Evolutionary conservation across 2,113 vertebrate genomes (phyloP), one percentile per base, ranked within the genome.

Genomic region (Bujurquina vittata): DNA sequence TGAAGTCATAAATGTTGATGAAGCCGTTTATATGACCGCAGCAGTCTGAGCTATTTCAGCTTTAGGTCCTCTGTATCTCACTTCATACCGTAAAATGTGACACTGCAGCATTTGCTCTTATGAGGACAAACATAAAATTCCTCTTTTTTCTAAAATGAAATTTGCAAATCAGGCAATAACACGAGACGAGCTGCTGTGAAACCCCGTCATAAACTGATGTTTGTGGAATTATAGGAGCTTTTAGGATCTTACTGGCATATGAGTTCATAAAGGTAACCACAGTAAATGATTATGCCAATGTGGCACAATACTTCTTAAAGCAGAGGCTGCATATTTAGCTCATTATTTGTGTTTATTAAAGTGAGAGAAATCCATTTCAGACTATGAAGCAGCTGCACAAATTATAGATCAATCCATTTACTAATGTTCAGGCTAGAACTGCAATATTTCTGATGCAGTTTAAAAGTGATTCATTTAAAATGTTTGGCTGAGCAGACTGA

Each of bases 1-100:
- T 72, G 4, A 72, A 72, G 65, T 72, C 43, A 72, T 72, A 72
- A 52, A 72, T 52, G 65, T 72, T 52, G 43, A 72, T 72, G 43
- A 26, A 52, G 43, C 43, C 17, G 17, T 69, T 69, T 52, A 31
- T 69, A 18, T 31, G 10, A 69, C 43, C 0, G 43, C 43, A 49
- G 0, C 40, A 18, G 63, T 69, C 15, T 14, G 5, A 69, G 22
- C 63, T 49, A 40, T 69, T 69, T 69, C 63, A 52, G 65, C 43
- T 69, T 69, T 69, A 29, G 49, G 20, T 69, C 43, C 65, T 49
- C 65, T 20, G 43, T 49, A 69, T 52, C 43, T 72, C 65, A 72
- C 23, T 52, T 31, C 65, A 52, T 31, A 31, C 23, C 1, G 1
- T 72, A 72, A 69, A 72, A 72, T 72, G 43, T 72, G 43, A 52